A percentile compares a stretch with the other conserved stretches of the same genome.
These are phyloP conservation scores for Drosophila diplacantha DNA, from an alignment of 2,888 invertebrate species.

Conservation along the genomic window DNA sequence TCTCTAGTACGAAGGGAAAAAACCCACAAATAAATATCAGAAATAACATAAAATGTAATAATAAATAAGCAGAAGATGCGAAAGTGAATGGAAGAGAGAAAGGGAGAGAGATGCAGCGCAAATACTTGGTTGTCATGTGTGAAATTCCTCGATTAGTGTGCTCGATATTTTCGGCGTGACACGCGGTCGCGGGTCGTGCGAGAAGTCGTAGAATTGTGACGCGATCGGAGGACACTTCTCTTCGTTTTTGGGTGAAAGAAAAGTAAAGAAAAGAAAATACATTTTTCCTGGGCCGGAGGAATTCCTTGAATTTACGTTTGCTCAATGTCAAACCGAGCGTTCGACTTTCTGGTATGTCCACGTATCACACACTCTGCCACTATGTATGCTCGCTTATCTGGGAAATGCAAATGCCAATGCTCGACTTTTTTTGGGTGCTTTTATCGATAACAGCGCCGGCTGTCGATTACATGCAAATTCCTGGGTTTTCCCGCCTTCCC, in stretches of 20 bases:
- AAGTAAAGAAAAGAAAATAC: constrained; percentile 6
- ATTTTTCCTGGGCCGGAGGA: constrained; percentile 57
- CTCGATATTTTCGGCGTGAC: constrained; percentile 21
- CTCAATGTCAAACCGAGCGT: constrained; percentile 71
- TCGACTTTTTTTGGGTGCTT: constrained; percentile 20
- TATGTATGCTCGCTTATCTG: constrained; percentile 21
- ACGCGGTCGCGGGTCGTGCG: constrained; percentile 37
- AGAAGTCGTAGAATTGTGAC: constrained; percentile 8
- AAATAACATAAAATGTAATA: background rate
- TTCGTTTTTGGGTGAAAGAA: constrained; percentile 12
- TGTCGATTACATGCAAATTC: constrained; percentile 44
- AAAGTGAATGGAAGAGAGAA: background rate
- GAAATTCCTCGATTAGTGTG: constrained; percentile 54
- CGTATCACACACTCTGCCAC: constrained; percentile 21
- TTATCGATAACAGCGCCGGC: constrained; percentile 61
- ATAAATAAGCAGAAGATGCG: background rate
- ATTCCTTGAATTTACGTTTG: constrained; percentile 64
- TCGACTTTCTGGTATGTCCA: constrained; percentile 63
- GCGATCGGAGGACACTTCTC: constrained; percentile 23
- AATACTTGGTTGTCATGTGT: constrained; percentile 66
- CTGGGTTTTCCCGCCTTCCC: constrained; percentile 17
- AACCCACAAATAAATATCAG: background rate
- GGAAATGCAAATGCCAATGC: constrained; percentile 55
- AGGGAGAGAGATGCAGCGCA: constrained; percentile 10
- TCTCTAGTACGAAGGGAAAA: constrained; percentile 6